Evolutionary conservation across 2,113 vertebrate genomes (phyloP), one percentile per base, ranked within the genome.

Genomic region (Taxidea taxus): DNA sequence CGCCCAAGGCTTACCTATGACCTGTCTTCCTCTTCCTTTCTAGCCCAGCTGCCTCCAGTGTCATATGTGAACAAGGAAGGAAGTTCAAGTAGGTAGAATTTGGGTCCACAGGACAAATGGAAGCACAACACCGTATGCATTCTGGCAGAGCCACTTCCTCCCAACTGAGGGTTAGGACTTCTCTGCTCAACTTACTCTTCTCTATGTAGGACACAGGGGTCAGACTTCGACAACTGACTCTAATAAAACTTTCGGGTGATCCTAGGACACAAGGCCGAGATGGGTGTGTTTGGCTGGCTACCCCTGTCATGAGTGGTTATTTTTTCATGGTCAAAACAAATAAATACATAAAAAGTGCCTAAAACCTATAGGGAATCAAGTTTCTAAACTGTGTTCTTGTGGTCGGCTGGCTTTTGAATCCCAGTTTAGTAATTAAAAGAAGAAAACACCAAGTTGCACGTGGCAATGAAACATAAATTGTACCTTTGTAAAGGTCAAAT

Each of bases 311-410:
- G 68, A 93, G 51, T 56, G 49, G 92, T 87, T 54, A 25, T 62
- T 94, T 95, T 95, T 91, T 96, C 85, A 90, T 39, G 91, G 72
- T 84, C 31, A 92, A 93, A 98, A 97, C 85, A 97, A 97, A 98
- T 94, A 97, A 98, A 97, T 97, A 95, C 68, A 90, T 97, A 86
- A 96, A 97, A 97, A 96, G 77, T 2, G 49, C 95, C 94, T 95
- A 96, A 98, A 89, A 97, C 72, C 39, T 6, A 94, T 92, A 98
- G 47, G 92, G 97, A 96, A 70, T 54, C 96, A 64, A 83, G 89
- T 93, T 98, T 91, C 97, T 92, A 96, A 90, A 94, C 98, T 96
- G 31, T 49, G 10, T 34, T 87, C 94, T 93, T 78, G 92, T 0
- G 95, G 97, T 90, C 49, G 62, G 97, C 91, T 58, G 66, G 93